Percentiles rank a stretch among this genome's conserved stretches.
Evolutionary conservation across 2,797 vertebrate genomes (phyloP).

Genomic region (Antrozous pallidus): DNA sequence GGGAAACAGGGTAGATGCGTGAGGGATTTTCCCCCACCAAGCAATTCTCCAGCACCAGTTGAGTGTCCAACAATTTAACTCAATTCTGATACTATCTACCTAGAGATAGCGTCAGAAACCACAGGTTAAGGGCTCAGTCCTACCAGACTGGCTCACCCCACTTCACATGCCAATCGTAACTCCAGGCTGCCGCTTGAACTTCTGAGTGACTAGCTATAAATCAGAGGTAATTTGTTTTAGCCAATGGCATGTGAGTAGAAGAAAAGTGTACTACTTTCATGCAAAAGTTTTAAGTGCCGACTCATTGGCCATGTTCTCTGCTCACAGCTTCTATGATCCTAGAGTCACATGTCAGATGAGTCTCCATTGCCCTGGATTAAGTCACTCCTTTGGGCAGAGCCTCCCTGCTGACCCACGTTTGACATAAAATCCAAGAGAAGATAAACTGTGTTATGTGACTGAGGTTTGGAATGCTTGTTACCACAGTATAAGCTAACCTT

Average conservation of each 20-base stretch:
- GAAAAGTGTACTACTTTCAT: neutral
- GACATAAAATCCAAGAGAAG: conserved; percentile 29
- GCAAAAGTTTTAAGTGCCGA: neutral
- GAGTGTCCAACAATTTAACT: neutral
- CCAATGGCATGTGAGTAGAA: neutral
- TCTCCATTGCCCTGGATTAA: neutral
- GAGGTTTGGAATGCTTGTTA: neutral
- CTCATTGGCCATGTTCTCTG: neutral
- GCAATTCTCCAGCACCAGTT: neutral
- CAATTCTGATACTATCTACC: neutral
- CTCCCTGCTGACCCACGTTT: neutral
- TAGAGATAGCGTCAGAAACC: neutral
- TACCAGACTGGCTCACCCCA: neutral
- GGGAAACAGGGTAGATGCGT: no score
- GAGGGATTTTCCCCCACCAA: neutral
- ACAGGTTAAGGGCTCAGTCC: neutral
- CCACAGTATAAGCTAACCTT: neutral
- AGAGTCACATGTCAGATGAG: neutral
- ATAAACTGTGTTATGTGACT: neutral
- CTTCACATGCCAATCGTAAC: neutral
- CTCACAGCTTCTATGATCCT: neutral
- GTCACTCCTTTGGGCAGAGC: neutral
- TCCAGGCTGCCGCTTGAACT: neutral
- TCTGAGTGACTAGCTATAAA: neutral
- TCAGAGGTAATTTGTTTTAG: neutral